phyloP scores from a whole-genome alignment of 2,797 vertebrate species.

The Moxostoma hubbsi region DNA sequence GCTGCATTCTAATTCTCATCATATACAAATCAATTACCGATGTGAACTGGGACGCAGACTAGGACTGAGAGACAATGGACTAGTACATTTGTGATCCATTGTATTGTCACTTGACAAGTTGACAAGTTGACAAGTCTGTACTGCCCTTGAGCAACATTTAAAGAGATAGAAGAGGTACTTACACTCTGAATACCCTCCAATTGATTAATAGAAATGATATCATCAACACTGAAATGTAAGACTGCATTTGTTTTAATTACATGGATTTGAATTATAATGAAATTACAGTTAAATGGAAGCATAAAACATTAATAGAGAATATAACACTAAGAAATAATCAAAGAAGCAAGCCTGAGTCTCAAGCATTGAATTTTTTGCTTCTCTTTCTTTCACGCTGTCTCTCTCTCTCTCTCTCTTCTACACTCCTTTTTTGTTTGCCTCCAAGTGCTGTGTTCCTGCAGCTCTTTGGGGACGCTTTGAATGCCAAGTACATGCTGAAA shows the following conservation, averaged over 20 bases:
- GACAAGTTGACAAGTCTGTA: background rate
- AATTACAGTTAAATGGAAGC: slow-evolving; percentile 6
- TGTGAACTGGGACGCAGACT: background rate
- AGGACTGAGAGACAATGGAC: slow-evolving; percentile 3
- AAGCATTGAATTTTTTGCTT: background rate
- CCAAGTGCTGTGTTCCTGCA: background rate
- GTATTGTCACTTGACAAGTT: slow-evolving; percentile 4
- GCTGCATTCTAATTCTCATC: background rate
- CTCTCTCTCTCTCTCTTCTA: background rate
- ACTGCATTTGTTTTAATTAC: slow-evolving; percentile 6
- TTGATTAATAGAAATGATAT: slow-evolving; percentile 14
- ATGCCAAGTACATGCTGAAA: slow-evolving; percentile 34
- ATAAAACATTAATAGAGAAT: slow-evolving; percentile 4
- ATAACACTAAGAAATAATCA: slow-evolving; percentile 9
- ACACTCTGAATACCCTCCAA: slow-evolving; percentile 4
- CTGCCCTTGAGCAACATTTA: slow-evolving; percentile 25
- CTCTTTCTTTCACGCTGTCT: background rate
- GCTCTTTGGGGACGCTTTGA: slow-evolving; percentile 21
- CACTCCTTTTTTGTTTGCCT: background rate
- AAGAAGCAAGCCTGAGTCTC: slow-evolving; percentile 8
- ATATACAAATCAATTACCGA: background rate
- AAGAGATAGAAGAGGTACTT: slow-evolving; percentile 12
- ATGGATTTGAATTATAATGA: slow-evolving; percentile 5
- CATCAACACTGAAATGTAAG: background rate
- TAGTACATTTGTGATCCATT: slow-evolving; percentile 5